A percentile compares a stretch with the other conserved stretches of the same genome.
Conservation (phyloP, 2,888 invertebrate species). For the Agrochola lota region DNA sequence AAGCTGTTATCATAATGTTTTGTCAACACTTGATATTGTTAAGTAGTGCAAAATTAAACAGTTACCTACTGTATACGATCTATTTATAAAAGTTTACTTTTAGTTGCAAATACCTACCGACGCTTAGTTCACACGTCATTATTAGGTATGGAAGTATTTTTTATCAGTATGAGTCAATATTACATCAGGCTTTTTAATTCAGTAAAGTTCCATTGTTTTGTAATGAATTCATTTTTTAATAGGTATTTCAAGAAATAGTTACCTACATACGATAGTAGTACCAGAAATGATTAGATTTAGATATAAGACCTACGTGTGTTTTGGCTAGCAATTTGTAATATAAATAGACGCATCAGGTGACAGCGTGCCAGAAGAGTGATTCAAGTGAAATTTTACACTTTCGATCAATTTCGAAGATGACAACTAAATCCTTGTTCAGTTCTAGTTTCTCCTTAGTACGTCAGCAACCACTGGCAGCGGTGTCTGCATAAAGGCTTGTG, state of each 20-base stretch:
- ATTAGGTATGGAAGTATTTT: background rate
- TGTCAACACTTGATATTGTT: slow-evolving; percentile 48
- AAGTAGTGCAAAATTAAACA: slow-evolving; percentile 25
- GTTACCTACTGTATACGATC: background rate
- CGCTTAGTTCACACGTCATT: background rate
- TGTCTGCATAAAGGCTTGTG: background rate
- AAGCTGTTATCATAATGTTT: slow-evolving; percentile 55
- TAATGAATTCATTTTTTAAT: background rate
- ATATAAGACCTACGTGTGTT: background rate
- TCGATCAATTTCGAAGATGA: background rate
- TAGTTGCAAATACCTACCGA: slow-evolving; percentile 17
- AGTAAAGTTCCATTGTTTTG: slow-evolving; percentile 1
- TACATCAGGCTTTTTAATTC: background rate
- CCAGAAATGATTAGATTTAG: background rate
- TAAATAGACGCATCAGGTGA: slow-evolving; percentile 25
- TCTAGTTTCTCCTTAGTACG: background rate
- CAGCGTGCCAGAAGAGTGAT: background rate
- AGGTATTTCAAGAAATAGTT: background rate
- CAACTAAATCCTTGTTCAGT: background rate
- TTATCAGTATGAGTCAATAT: background rate
- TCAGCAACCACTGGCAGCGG: background rate
- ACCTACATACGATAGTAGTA: background rate
- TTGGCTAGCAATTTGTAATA: slow-evolving; percentile 11
- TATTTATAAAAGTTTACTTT: slow-evolving; percentile 22
- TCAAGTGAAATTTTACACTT: background rate